Evolutionary conservation across 2,888 invertebrate species (phyloP), one percentile per base, ranked within the genome.

Genomic region (Epinotia nisella): DNA sequence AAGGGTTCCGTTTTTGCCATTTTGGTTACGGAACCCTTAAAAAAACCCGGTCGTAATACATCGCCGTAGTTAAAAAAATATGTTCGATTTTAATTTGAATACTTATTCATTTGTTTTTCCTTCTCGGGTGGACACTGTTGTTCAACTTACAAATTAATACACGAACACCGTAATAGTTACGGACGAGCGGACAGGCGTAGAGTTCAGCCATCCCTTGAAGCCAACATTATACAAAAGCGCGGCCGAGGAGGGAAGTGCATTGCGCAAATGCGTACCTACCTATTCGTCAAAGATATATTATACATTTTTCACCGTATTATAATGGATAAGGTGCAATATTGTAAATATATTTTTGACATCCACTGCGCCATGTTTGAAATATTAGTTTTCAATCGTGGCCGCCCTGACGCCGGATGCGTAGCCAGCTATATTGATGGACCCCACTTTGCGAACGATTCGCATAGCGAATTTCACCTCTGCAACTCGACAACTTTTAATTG

Each of bases 381-480:
- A 88, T 88, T 85, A 86, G 86, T 88, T 88, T 86, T 84, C 84
- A 85, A 87, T 85, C 83, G 85, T 85, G 84, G 86, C 79, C 83
- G 80, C 81, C 81, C 84, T 87, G 88, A 89, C 89, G 80, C 89
- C 90, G 91, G 90, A 91, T 90, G 88, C 84, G 79, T 83, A 85
- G 86, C 87, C 82, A 85, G 85, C 84, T 82, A 87, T 87, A 91
- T 91, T 90, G 89, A 91, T 91, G 87, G 88, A 84, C 85, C 85
- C 87, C 86, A 86, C 85, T 86, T 77, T 75, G 76, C 73, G 74
- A 65, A 69, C 79, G 79, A 82, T 82, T 78, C 80, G 80, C 80
- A 81, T 78, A 79, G 84, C 85, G 78, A 89, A 89, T 92, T 91
- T 90, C 89, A 85, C 89, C 82, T 79, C 83, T 76, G 67, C 64